phyloP scores from a whole-genome alignment of 2,888 invertebrate genomes.

The Nomada goodeniana region DNA sequence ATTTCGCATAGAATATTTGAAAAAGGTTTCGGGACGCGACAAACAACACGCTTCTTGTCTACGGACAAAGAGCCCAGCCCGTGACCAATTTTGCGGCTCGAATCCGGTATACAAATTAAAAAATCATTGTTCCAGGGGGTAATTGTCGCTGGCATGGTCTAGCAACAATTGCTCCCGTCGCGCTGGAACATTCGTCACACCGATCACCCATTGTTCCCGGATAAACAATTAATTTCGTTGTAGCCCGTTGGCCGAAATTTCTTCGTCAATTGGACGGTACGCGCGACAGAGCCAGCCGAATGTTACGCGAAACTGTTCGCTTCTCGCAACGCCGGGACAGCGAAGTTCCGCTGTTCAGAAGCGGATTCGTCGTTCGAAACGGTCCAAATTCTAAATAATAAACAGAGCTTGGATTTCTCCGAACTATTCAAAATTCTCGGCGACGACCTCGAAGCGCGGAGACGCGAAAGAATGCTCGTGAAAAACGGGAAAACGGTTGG shows the following conservation, averaged over 20 bases:
- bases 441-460: background rate
- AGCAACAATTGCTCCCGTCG: conserved; percentile 30
- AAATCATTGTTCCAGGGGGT: conserved; percentile 27
- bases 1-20: background rate
- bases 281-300: background rate
- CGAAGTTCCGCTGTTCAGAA: background rate
- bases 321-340: no score
- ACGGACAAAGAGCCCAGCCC: conserved; percentile 29
- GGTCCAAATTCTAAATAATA: background rate
- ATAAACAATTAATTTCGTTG: conserved; percentile 42
- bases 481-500: conserved; percentile 3
- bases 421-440: background rate
- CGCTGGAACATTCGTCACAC: conserved; percentile 25
- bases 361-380: background rate
- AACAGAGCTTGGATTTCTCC: no score
- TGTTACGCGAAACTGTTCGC: background rate
- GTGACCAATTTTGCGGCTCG: conserved; percentile 33
- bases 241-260: conserved; percentile 1
- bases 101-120: conserved; percentile 37
- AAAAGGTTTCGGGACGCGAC: no score
- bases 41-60: background rate
- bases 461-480: conserved; percentile 2
- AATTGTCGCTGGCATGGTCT: conserved; percentile 23
- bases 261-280: background rate
- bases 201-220: conserved; percentile 24